Evolutionary conservation across 2,113 vertebrate genomes (phyloP).

Genomic region (Nasalis larvatus): DNA sequence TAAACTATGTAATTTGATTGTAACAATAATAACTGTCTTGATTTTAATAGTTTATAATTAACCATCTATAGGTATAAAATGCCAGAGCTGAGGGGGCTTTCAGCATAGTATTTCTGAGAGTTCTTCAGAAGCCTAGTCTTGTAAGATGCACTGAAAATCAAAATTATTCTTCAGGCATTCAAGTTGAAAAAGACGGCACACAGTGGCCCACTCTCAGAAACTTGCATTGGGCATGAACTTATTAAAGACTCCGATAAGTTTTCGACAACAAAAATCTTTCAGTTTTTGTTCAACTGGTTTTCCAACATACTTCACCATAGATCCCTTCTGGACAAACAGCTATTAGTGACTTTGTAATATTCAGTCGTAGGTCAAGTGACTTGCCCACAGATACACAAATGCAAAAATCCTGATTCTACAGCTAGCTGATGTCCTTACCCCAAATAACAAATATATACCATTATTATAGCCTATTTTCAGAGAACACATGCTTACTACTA

Average conservation of each 20-base stretch:
- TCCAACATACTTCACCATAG: neutral
- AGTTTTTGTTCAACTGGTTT: neutral
- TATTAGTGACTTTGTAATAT: neutral
- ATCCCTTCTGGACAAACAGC: neutral
- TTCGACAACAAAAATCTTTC: neutral
- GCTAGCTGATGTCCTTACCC: neutral
- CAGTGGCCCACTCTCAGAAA: neutral
- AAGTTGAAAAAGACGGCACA: neutral
- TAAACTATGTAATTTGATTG: neutral
- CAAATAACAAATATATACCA: neutral
- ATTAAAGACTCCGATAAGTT: neutral
- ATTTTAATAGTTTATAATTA: neutral
- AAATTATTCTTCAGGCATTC: neutral
- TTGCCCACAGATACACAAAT: neutral
- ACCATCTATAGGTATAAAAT: neutral
- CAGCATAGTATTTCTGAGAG: neutral
- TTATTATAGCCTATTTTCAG: neutral
- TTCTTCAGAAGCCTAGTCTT: neutral
- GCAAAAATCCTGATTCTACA: neutral
- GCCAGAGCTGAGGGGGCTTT: neutral
- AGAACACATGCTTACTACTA: neutral
- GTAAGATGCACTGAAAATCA: neutral
- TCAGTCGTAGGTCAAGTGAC: neutral
- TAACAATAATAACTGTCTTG: neutral
- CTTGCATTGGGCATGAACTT: neutral